Evolutionary conservation across 2,888 invertebrate species (phyloP).

Genomic region (Gymnocheta viridis): DNA sequence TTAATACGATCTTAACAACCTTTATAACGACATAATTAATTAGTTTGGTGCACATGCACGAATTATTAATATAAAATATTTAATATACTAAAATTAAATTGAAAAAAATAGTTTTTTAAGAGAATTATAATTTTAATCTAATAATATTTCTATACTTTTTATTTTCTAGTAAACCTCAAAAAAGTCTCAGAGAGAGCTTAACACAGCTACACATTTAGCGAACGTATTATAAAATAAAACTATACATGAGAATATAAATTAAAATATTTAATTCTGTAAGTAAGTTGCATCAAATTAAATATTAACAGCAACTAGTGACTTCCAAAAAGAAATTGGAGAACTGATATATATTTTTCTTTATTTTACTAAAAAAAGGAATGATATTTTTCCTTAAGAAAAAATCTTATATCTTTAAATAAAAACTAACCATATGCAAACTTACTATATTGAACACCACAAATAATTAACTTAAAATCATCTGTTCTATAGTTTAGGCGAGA

Average conservation of each 20-base stretch:
- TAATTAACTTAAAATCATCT: slow-evolving; percentile 55
- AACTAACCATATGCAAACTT: slow-evolving; percentile 67
- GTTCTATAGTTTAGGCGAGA: slow-evolving; percentile 38
- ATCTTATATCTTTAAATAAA: background rate
- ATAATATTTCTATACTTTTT: background rate
- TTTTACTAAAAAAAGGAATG: background rate
- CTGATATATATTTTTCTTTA: no score
- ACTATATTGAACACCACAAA: no score
- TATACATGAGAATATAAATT: slow-evolving; percentile 39
- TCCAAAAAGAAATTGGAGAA: no score
- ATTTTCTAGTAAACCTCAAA: slow-evolving; percentile 55
- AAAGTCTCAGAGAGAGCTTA: slow-evolving; percentile 39
- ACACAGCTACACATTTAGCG: slow-evolving; percentile 51
- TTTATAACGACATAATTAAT: no score
- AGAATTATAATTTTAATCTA: no score
- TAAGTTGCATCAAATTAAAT: slow-evolving; percentile 50
- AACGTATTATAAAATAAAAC: slow-evolving; percentile 43
- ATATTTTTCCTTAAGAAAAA: background rate
- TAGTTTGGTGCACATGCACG: no score
- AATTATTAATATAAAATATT: no score
- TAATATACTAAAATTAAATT: no score
- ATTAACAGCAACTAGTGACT: slow-evolving; percentile 45
- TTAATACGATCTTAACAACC: no score
- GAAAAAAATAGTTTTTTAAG: no score
- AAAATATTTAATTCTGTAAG: slow-evolving; percentile 60